Base-by-base conservation (phyloP, 2,888 invertebrate species). In the Chironomus tentans region DNA sequence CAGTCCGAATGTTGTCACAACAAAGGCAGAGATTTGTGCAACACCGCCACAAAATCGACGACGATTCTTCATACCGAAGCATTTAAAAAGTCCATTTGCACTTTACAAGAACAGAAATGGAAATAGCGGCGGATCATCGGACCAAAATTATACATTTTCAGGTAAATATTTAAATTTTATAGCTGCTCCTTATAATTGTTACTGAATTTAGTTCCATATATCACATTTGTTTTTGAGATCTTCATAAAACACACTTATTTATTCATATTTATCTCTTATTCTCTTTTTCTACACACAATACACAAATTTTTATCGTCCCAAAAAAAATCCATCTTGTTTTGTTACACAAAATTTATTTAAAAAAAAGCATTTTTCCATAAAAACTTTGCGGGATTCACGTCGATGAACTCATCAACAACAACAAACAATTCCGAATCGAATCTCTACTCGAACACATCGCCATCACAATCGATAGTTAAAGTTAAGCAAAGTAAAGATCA, bases 21-120 rank as follows among this genome's bases (percentile, higher is more conserved):
- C 81, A 78, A 77, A 80, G 70, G 78, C 85, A 85, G 84, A 86
- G 83, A 88, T 84, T 85, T 93, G 93, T 81, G 93, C 93, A 68
- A 93, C 93, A 70, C 93, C 94, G 68, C 92, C 92, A 0, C 87
- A 87, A 78, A 87, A 92, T 79, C 89, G 92, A 83, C 89, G 91
- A 84, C 92, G 93, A 85, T 92, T 94, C 84, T 87, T 93, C 68
- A 93, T 92, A 80, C 91, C 93, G 10, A 93, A 92, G 83, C 91
- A 90, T 38, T 84, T 94, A 77, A 87, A 92, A 78, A 93, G 90
- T 83, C 92, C 93, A n/a, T 91, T 93, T 80, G 87, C 88, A 12
- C 65, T 74, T 47, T 74, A 74, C 15, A 74, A 68, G 68, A 74
- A 48, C 22, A 13, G 74, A 13, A 74, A 74, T 65, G 72, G 72